phyloP scores from a whole-genome alignment of 2,888 invertebrate genomes.

The Linnaemya tessellans region DNA sequence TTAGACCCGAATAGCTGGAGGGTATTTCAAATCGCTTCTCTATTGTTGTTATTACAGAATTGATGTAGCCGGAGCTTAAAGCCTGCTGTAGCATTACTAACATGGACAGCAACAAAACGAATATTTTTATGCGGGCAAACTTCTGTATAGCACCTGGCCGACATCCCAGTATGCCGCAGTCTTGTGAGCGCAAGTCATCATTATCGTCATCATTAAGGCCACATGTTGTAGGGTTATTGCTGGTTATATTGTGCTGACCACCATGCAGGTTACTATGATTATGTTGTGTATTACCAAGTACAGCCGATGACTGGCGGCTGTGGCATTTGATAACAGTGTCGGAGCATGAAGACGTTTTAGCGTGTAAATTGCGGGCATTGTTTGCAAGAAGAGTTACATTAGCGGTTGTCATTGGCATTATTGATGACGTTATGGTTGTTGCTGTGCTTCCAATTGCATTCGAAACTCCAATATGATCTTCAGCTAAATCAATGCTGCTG shows the following conservation, averaged over 20 bases:
- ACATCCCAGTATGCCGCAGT: slow-evolving; percentile 94
- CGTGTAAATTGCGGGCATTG: slow-evolving; percentile 66
- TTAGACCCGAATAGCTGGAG: slow-evolving; percentile 95
- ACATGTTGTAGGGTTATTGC: slow-evolving; percentile 69
- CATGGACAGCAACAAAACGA: slow-evolving; percentile 94
- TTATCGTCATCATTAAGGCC: slow-evolving; percentile 85
- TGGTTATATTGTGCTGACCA: slow-evolving; percentile 79
- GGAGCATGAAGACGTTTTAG: slow-evolving; percentile 66
- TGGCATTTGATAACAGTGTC: slow-evolving; percentile 86
- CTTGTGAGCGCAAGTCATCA: slow-evolving; percentile 87
- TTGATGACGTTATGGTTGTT: slow-evolving; percentile 68
- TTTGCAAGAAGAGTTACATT: slow-evolving; percentile 73
- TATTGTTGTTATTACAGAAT: slow-evolving; percentile 98
- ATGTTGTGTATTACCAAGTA: slow-evolving; percentile 77
- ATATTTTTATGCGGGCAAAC: slow-evolving; percentile 96
- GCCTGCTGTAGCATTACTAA: slow-evolving; percentile 96
- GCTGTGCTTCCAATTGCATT: slow-evolving; percentile 65
- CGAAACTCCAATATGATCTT: slow-evolving; percentile 79
- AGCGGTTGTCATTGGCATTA: slow-evolving; percentile 73
- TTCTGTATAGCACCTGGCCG: slow-evolving; percentile 93
- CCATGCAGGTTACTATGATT: slow-evolving; percentile 84
- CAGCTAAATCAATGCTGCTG: slow-evolving; percentile 84
- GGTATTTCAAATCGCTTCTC: slow-evolving; percentile 98
- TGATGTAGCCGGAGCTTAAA: slow-evolving; percentile 95
- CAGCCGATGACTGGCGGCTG: slow-evolving; percentile 89